Evolutionary conservation across 2,113 vertebrate genomes (phyloP).

Genomic region (Desmodus rotundus): DNA sequence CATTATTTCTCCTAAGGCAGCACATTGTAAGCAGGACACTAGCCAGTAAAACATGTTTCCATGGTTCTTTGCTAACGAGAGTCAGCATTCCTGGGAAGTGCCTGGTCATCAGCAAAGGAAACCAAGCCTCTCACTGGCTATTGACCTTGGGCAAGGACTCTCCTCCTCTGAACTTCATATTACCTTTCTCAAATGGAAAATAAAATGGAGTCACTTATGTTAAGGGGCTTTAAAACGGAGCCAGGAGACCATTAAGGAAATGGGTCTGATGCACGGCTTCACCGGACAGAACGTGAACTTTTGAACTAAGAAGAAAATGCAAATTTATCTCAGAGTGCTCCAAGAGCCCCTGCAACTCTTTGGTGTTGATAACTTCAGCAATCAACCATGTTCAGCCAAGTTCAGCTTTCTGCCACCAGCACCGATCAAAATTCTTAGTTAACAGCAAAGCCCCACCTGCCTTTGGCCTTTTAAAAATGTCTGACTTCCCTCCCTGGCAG

Average conservation of each 20-base stretch:
- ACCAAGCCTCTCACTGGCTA: background rate
- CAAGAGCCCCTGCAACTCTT: background rate
- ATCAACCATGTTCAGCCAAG: background rate
- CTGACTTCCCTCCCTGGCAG: too few relatives aligned
- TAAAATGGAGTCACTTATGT: background rate
- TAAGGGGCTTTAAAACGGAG: background rate
- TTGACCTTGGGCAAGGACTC: background rate
- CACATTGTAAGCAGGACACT: too few relatives aligned
- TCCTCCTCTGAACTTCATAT: background rate
- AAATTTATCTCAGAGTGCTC: too few relatives aligned
- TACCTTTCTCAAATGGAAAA: background rate
- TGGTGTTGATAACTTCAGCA: too few relatives aligned
- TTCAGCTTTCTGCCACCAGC: background rate
- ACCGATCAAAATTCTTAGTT: background rate
- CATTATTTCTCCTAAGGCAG: background rate
- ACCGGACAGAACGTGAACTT: background rate
- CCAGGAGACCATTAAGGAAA: background rate
- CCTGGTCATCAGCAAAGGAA: background rate
- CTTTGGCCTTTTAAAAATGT: background rate
- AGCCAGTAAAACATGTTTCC: fast-evolving
- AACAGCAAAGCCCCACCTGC: too few relatives aligned
- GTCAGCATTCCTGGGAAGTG: background rate
- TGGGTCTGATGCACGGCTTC: background rate
- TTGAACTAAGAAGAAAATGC: background rate
- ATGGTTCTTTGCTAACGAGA: background rate